Evolutionary conservation across 2,888 invertebrate genomes (phyloP).

Genomic region (Drepanosiphum platanoidis): DNA sequence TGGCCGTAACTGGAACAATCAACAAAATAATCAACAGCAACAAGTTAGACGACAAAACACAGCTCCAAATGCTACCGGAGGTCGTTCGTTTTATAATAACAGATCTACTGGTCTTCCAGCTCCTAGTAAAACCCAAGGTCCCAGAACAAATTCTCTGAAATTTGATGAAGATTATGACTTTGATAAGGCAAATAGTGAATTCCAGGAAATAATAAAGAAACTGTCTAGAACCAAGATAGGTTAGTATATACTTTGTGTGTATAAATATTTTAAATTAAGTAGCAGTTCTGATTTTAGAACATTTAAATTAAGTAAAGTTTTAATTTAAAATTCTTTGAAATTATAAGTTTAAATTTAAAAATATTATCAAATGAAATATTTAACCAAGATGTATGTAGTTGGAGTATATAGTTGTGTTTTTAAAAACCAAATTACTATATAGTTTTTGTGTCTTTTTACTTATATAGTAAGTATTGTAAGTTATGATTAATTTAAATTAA

Average conservation of each 20-base stretch:
- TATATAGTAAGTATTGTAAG: no score
- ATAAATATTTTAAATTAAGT: background rate
- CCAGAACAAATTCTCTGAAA: conserved; percentile 79
- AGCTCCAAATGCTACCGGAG: conserved; percentile 26
- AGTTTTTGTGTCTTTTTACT: no score
- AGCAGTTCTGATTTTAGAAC: no score
- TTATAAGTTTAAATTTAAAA: no score
- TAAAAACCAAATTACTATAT: no score
- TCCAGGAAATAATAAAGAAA: conserved; percentile 87
- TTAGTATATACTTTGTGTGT: conserved; percentile 36
- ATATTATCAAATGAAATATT: no score
- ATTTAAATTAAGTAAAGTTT: no score
- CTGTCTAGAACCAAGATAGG: conserved; percentile 85
- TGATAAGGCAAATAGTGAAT: conserved; percentile 97
- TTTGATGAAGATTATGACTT: conserved; percentile 98
- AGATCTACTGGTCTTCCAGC: conserved; percentile 62
- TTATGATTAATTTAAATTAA: no score
- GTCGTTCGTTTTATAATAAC: conserved; percentile 58
- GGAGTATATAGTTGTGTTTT: no score
- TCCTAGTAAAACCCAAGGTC: conserved; percentile 63
- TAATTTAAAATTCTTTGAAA: no score
- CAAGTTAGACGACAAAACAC: conserved; percentile 51
- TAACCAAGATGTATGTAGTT: no score
- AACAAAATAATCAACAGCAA: conserved; percentile 42
- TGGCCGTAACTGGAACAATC: conserved; percentile 51